These are phyloP conservation scores for Urosaurus nigricauda DNA, from an alignment of 2,797 vertebrate genomes.

Conservation along the genomic window DNA sequence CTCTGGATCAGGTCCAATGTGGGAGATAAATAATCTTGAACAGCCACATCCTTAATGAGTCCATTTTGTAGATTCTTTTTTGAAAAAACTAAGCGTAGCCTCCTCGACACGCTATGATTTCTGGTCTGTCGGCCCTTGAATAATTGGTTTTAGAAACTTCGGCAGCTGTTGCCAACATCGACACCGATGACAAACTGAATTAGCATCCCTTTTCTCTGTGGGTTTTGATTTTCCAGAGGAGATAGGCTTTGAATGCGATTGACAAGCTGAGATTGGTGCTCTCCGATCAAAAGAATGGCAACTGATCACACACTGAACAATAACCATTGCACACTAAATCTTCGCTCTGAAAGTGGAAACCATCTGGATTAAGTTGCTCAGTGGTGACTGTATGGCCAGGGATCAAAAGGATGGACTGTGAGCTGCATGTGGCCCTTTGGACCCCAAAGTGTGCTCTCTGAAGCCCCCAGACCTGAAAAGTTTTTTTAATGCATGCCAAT, in stretches of 20 bases:
- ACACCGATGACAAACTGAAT: conserved; percentile 18
- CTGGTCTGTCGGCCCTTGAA: background rate
- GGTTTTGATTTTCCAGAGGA: background rate
- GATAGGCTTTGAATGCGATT: background rate
- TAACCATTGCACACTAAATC: conserved; percentile 1
- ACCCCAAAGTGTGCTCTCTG: no score
- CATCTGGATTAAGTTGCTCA: background rate
- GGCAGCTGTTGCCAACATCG: background rate
- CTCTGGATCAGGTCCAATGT: background rate
- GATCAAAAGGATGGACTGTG: no score
- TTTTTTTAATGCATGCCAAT: no score
- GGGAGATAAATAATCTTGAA: background rate
- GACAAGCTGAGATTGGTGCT: background rate
- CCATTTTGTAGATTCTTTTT: background rate
- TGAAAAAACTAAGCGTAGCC: no score
- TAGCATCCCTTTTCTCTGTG: background rate
- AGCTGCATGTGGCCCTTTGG: background rate
- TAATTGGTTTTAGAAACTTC: background rate
- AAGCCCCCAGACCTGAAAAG: background rate
- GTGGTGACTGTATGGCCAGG: background rate
- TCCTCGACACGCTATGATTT: no score
- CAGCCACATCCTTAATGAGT: background rate
- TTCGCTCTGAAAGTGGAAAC: background rate
- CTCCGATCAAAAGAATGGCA: conserved; percentile 12
- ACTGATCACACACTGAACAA: background rate